phyloP scores from a whole-genome alignment of 2,113 vertebrate genomes.

The Dasyornis broadbenti region DNA sequence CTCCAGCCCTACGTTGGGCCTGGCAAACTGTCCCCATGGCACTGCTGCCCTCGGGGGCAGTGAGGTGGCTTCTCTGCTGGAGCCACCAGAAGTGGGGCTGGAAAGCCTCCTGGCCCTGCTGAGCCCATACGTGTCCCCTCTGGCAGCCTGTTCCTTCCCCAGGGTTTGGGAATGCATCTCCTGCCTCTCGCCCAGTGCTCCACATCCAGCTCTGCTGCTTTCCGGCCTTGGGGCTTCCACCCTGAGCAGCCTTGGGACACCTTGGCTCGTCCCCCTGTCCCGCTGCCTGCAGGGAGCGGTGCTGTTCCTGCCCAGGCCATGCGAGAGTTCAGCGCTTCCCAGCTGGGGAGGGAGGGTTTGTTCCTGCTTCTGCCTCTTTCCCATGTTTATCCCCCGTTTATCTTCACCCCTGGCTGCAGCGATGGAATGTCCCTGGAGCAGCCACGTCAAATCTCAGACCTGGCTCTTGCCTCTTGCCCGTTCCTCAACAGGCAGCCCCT shows the following conservation, averaged over 20 bases:
- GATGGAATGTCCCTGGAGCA: not conserved
- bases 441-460: not conserved
- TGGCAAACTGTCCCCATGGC: not conserved
- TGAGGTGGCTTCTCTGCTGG: not conserved
- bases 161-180: not conserved
- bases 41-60: not conserved
- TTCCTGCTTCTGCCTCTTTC: not conserved
- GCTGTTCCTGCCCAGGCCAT: not conserved
- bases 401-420: not conserved
- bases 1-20: accelerated
- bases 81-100: not conserved
- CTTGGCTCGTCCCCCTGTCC: not conserved
- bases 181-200: not conserved
- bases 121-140: not conserved
- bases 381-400: not conserved
- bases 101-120: accelerated
- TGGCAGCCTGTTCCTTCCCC: not conserved
- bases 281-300: not conserved
- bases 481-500: not conserved
- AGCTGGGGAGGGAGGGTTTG: not conserved
- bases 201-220: not conserved
- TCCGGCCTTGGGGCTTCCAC: not conserved
- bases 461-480: not conserved
- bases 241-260: not conserved
- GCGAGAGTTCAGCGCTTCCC: not conserved